phyloP scores from a whole-genome alignment of 1,140 invertebrate genomes.

The Drosophila nikananu region DNA sequence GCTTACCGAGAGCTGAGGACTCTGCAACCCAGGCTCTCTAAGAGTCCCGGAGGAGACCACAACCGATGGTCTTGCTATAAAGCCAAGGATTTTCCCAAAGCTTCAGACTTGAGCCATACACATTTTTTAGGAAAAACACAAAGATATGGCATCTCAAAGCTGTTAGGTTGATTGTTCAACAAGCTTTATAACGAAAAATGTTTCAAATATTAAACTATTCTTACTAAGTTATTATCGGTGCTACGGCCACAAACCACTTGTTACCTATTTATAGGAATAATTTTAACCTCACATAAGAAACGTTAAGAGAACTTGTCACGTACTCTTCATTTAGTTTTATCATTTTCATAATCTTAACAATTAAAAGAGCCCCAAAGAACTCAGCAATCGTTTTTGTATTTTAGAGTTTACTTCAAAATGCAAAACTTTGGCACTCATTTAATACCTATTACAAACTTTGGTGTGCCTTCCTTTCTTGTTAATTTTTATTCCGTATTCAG shows the following conservation, averaged over 20 bases:
- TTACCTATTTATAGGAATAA: constrained; percentile 7
- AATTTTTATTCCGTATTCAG: no score
- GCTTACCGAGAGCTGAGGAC: no score
- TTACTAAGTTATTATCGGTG: constrained; percentile 26
- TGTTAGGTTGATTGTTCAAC: not conserved
- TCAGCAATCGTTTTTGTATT: not conserved
- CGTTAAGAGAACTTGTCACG: constrained; percentile 8
- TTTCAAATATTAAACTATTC: constrained; percentile 23
- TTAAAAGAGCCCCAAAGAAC: constrained; percentile 9
- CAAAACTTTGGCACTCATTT: not conserved
- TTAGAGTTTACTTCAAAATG: no score
- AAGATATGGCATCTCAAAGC: not conserved
- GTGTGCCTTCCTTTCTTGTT: no score
- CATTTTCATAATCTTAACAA: constrained; percentile 22
- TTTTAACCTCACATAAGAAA: constrained; percentile 12
- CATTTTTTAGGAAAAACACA: not conserved
- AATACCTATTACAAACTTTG: no score
- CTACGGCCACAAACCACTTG: constrained; percentile 1
- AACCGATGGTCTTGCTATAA: not conserved
- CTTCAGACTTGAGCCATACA: not conserved
- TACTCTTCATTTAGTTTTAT: constrained; percentile 29
- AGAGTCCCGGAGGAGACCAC: constrained; percentile 7
- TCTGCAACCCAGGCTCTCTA: constrained; percentile 7
- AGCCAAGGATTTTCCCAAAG: not conserved
- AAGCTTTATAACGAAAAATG: not conserved